Evolutionary conservation across 2,888 invertebrate genomes (phyloP), one percentile per base, ranked within the genome.

Genomic region (Conus canariensis): DNA sequence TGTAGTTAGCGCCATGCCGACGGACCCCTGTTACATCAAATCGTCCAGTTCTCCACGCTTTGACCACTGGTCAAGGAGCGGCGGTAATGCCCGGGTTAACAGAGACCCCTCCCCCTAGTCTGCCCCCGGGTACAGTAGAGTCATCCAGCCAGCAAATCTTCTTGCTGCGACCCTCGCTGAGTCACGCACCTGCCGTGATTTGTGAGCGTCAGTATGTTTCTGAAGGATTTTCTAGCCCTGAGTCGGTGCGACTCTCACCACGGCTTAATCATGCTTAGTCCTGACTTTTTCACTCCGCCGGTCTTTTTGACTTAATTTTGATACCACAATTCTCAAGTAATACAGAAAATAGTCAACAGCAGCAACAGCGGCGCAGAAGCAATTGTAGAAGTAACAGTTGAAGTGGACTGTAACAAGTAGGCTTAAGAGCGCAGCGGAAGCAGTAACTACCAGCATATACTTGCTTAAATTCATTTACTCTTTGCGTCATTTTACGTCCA

Each of bases 51-150:
- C 25, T 7, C 82, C 56, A 58, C 58, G 58, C 82, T 83, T 83
- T 83, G 82, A 83, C 82, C 82, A 3, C 7, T 4, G 82, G 82
- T 83, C 82, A 83, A 83, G 56, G 56, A 83, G 82, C 22, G 58
- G 82, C 56, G 58, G 0, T 56, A 83, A 83, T 56, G 82, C 19
- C 19, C 8, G 82, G 22, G 58, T 22, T 77, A 9, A 45, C 30
- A 77, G 30, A 77, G 30, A 16, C 82, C 82, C 82, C 82, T 82
- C 82, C 82, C 19, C 80, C 80, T 14, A 58, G 22, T 56, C 10
- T 25, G 16, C 58, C 22, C 56, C 58, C 58, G 6, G 82, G 56
- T 12, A 83, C 82, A 83, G 58, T 58, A 10, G 82, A 58, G 19
- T 83, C 82, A 22, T 9, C 58, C 82, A 58, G 19, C 19, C 25